phyloP scores from a whole-genome alignment of 2,888 invertebrate species.

The Ophion ellenae region DNA sequence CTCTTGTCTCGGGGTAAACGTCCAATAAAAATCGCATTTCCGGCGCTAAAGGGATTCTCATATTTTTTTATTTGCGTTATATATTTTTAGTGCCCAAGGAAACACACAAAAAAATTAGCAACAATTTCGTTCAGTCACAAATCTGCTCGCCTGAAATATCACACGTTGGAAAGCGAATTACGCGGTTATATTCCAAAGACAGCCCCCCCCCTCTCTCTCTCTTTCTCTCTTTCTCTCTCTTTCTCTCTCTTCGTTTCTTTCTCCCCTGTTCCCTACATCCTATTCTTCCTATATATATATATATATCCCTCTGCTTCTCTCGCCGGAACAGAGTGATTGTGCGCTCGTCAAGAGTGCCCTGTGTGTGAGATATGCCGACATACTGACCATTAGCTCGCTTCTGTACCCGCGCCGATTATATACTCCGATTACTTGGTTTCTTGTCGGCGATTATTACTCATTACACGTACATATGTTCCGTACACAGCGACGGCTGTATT shows the following conservation, averaged over 20 bases:
- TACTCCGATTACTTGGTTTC: conserved; percentile 67
- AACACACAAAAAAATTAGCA: not conserved
- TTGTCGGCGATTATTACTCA: conserved; percentile 56
- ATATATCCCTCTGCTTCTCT: not conserved
- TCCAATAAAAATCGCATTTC: no score
- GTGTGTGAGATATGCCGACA: conserved; percentile 19
- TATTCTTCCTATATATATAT: not conserved
- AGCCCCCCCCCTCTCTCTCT: conserved; percentile 11
- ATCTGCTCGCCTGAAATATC: conserved; percentile 23
- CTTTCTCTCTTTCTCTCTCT: conserved; percentile 4
- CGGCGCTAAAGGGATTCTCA: no score
- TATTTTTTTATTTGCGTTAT: no score
- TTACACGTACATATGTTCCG: conserved; percentile 10
- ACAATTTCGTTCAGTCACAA: conserved; percentile 32
- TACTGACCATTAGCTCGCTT: conserved; percentile 37
- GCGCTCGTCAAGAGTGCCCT: conserved; percentile 54
- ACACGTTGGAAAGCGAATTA: conserved; percentile 76
- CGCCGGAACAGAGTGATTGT: conserved; percentile 30
- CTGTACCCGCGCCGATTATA: conserved; percentile 66
- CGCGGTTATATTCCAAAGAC: conserved; percentile 68
- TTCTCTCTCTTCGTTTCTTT: conserved; percentile 28
- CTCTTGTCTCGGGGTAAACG: no score
- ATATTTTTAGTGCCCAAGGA: not conserved
- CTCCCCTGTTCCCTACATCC: not conserved
- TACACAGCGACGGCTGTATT: conserved; percentile 9